A percentile compares a stretch with the other conserved stretches of the same genome.
phyloP scores from a whole-genome alignment of 1,140 invertebrate genomes.

The Polypedilum vanderplanki region DNA sequence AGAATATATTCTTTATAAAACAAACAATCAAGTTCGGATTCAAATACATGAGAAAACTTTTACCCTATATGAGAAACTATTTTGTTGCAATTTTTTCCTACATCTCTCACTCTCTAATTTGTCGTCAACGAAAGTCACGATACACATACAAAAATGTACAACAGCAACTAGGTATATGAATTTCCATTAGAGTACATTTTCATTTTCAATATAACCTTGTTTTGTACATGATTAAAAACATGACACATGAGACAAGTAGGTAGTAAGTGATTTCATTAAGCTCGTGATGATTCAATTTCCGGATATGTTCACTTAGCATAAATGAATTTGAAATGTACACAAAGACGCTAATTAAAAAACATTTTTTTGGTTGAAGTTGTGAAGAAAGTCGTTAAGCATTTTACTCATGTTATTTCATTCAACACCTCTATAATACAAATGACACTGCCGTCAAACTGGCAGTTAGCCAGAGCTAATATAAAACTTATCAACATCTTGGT shows the following conservation, averaged over 20 bases:
- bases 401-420: conserved; percentile 8
- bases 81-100: no score
- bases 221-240: background rate
- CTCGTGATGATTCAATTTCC: background rate
- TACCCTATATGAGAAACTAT: no score
- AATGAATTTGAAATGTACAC: background rate
- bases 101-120: no score
- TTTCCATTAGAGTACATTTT: no score
- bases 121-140: no score
- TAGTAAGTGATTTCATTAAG: background rate
- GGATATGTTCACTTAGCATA: background rate
- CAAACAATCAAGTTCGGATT: no score
- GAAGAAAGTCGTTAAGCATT: background rate
- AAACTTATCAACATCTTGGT: background rate
- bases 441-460: background rate
- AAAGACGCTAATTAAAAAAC: no score
- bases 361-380: no score
- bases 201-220: background rate
- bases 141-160: no score
- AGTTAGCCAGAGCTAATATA: background rate
- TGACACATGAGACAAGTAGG: background rate
- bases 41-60: no score
- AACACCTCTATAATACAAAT: background rate
- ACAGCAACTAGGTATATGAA: no score
- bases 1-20: no score